These are phyloP conservation scores for Lutra lutra DNA, from an alignment of 2,797 vertebrate species.

Conservation along the genomic window DNA sequence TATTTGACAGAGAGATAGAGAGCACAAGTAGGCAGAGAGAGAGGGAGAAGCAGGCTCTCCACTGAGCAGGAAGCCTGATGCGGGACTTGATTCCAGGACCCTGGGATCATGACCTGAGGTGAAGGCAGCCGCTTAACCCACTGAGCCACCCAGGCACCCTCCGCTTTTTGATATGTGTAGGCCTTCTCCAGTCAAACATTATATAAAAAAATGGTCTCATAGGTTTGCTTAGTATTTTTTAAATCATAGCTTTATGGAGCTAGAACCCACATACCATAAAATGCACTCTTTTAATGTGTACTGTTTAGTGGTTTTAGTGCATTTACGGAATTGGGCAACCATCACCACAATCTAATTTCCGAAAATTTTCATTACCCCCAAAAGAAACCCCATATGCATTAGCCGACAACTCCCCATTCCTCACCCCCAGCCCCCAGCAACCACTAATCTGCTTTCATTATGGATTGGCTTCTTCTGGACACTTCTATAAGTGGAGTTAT, in stretches of 20 bases:
- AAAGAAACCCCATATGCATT: neutral
- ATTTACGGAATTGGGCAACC: neutral
- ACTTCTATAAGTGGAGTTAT: neutral
- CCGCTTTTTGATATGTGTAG: neutral
- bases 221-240: conserved; percentile 2
- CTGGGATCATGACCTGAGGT: too few species aligned
- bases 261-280: conserved; percentile 8
- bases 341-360: conserved; percentile 38
- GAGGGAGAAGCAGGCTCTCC: too few species aligned
- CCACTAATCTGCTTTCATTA: too few species aligned
- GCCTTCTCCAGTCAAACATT: neutral
- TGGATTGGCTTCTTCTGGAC: neutral
- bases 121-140: too few species aligned
- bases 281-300: neutral
- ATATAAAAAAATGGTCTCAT: conserved; percentile 2
- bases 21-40: too few species aligned
- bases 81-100: too few species aligned
- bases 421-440: neutral
- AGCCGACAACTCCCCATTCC: neutral
- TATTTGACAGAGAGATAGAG: too few species aligned
- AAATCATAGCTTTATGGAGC: conserved; percentile 20
- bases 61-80: too few species aligned
- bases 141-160: too few species aligned
- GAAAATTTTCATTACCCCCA: conserved; percentile 22
- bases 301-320: conserved; percentile 2